phyloP scores from a whole-genome alignment of 2,888 invertebrate genomes.

The Leucophora obtusa region DNA sequence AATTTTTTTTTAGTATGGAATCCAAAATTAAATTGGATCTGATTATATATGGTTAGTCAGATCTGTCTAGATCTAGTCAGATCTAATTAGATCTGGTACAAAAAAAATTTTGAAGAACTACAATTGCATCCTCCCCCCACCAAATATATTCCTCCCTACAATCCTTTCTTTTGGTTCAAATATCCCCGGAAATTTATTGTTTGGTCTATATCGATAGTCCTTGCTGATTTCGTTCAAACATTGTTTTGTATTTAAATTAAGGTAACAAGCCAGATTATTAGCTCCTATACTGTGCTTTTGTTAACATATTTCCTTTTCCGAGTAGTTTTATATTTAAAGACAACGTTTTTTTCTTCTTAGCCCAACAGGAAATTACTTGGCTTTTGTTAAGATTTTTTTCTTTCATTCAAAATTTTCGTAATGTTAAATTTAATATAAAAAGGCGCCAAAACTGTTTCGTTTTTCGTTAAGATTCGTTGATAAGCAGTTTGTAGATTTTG shows the following conservation, averaged over 20 bases:
- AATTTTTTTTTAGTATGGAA: no score
- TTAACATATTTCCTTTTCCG: neutral
- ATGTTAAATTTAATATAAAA: slow-evolving; percentile 3
- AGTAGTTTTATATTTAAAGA: slow-evolving; percentile 2
- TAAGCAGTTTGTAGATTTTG: slow-evolving; percentile 25
- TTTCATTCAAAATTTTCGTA: neutral
- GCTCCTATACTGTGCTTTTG: neutral
- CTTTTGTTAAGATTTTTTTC: slow-evolving; percentile 29
- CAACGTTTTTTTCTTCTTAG: neutral
- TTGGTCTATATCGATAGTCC: no score
- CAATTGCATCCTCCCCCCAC: no score
- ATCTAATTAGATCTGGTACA: no score
- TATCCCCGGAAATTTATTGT: no score
- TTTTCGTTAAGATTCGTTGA: neutral
- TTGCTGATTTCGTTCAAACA: no score
- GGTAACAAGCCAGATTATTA: slow-evolving; percentile 19
- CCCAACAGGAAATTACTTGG: slow-evolving; percentile 42
- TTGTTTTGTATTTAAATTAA: neutral
- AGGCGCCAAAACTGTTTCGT: neutral
- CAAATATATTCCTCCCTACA: no score
- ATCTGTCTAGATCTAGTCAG: no score
- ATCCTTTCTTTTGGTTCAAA: no score
- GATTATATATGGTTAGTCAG: no score
- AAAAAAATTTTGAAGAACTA: no score
- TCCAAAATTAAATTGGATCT: no score